phyloP scores from a whole-genome alignment of 2,113 vertebrate genomes.

The Monopterus albus region DNA sequence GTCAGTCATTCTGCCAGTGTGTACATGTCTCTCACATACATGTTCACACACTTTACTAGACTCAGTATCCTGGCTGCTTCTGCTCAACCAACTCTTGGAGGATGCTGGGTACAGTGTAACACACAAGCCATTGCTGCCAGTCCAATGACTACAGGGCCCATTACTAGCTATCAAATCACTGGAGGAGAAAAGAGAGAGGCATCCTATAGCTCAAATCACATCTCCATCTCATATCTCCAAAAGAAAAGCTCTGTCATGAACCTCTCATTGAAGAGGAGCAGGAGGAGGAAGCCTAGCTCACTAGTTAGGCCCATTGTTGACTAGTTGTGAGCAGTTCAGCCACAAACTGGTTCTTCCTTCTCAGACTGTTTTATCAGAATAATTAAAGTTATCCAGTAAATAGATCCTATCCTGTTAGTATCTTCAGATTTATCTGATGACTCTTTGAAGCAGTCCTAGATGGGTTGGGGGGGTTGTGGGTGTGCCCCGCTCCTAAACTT shows the following conservation, averaged over 20 bases:
- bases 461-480: too few relatives aligned
- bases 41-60: slow-evolving; percentile 21
- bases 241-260: slow-evolving; percentile 33
- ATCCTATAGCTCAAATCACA: slow-evolving; percentile 45
- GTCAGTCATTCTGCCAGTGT: slow-evolving; percentile 33
- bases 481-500: too few relatives aligned
- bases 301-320: too few relatives aligned
- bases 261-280: slow-evolving; percentile 1
- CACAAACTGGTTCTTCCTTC: not conserved
- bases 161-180: slow-evolving; percentile 69
- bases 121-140: slow-evolving; percentile 54
- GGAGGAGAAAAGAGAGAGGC: slow-evolving; percentile 39
- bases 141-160: slow-evolving; percentile 56
- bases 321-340: too few relatives aligned
- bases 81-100: slow-evolving; percentile 42
- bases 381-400: not conserved
- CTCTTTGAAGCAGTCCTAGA: too few relatives aligned
- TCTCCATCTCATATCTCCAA: slow-evolving; percentile 45
- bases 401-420: too few relatives aligned
- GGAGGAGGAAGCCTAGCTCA: slow-evolving; percentile 8
- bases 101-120: slow-evolving; percentile 54
- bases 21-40: not conserved
- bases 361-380: not conserved
- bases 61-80: slow-evolving; percentile 40
- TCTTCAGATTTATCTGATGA: too few relatives aligned